These are phyloP conservation scores for Triops cancriformis DNA, from an alignment of 1,140 invertebrate species.

Conservation along the genomic window DNA sequence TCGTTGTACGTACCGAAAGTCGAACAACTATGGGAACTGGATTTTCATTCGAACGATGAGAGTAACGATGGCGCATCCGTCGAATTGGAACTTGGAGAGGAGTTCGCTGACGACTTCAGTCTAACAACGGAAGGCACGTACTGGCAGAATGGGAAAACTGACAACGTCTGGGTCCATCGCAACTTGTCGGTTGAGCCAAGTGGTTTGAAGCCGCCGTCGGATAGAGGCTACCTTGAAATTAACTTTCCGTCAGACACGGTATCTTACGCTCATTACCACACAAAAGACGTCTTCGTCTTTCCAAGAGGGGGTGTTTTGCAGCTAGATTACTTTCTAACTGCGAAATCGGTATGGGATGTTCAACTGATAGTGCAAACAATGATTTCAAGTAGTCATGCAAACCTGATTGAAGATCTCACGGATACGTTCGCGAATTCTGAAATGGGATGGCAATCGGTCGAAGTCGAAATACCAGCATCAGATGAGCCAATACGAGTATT, in stretches of 20 bases:
- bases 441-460: background rate
- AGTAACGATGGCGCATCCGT: background rate
- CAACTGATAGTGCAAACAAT: background rate
- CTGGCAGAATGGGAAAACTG: background rate
- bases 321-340: background rate
- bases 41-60: background rate
- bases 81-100: background rate
- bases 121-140: background rate
- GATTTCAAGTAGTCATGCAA: too few species aligned
- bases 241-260: background rate
- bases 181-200: background rate
- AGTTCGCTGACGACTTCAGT: background rate
- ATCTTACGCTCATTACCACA: background rate
- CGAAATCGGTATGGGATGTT: background rate
- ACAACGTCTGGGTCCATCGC: background rate
- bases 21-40: background rate
- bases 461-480: background rate
- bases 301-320: background rate
- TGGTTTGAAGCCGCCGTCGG: background rate
- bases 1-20: background rate
- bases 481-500: background rate
- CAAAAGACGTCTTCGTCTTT: background rate
- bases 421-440: too few species aligned
- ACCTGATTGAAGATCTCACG: too few species aligned
- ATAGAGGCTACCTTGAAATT: background rate